Percentiles rank a stretch among this genome's conserved stretches.
Conservation (phyloP, 1,140 invertebrate genomes). For the Antheraea mylitta region DNA sequence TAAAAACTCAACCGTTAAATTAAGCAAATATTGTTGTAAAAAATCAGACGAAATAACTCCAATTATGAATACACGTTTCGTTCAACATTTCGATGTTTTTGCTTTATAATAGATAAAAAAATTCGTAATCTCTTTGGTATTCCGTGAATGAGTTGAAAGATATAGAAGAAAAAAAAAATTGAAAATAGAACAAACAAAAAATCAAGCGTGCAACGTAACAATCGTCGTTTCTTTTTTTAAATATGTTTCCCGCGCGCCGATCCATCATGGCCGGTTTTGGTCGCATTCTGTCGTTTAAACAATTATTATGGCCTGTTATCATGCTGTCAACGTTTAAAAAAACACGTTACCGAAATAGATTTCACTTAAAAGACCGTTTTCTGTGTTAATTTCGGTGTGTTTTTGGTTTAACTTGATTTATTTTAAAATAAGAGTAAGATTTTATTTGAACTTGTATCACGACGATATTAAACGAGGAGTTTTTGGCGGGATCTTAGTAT, state of each 20-base stretch:
- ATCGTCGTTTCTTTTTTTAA: conserved; percentile 19
- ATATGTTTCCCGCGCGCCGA: conserved; percentile 12
- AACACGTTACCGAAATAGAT: conserved; percentile 10
- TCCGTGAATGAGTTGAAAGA: not conserved
- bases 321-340: conserved; percentile 19
- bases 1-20: no score
- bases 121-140: not conserved
- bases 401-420: not conserved
- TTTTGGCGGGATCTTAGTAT: no score
- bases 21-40: no score
- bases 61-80: no score
- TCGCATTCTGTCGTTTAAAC: conserved; percentile 19
- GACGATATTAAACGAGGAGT: no score
- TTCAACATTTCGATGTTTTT: not conserved
- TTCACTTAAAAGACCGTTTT: conserved; percentile 16
- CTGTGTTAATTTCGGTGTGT: not conserved
- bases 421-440: not conserved
- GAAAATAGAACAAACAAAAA: conserved; percentile 17
- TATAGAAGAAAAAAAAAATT: not conserved
- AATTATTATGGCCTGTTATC: conserved; percentile 18
- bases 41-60: no score
- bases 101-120: not conserved
- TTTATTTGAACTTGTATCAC: no score
- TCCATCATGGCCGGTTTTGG: conserved; percentile 16
- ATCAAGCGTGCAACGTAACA: conserved; percentile 13